phyloP scores from a whole-genome alignment of 2,797 vertebrate species.

The Tachyglossus aculeatus region DNA sequence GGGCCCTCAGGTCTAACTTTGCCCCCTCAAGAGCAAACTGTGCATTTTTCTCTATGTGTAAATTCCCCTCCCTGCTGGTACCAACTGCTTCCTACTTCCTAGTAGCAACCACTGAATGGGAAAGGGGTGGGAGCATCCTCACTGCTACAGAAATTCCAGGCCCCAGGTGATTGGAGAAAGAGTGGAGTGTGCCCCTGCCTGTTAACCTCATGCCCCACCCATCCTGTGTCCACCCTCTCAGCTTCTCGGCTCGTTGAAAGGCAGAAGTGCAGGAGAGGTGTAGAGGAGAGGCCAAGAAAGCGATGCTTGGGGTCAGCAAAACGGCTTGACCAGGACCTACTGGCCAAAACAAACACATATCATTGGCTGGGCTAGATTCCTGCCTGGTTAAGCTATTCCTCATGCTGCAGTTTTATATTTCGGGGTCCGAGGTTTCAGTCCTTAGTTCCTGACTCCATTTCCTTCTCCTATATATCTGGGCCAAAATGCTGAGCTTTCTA shows the following conservation, averaged over 20 bases:
- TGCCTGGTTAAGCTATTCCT: constrained; percentile 6
- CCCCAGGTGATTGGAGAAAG: too few species aligned
- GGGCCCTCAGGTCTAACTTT: too few species aligned
- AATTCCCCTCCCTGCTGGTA: too few species aligned
- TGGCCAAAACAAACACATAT: neutral
- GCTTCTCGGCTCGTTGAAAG: neutral
- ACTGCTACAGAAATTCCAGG: too few species aligned
- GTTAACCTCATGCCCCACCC: neutral
- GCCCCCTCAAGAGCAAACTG: too few species aligned
- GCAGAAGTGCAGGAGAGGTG: neutral
- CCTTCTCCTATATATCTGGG: neutral
- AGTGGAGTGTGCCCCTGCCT: neutral
- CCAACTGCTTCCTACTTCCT: too few species aligned
- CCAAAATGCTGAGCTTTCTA: neutral
- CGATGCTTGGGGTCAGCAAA: neutral
- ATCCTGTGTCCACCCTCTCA: neutral
- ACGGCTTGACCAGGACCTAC: neutral
- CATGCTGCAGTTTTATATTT: neutral
- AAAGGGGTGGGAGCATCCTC: too few species aligned
- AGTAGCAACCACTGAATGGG: too few species aligned
- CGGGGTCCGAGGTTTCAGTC: neutral
- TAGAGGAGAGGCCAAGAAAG: neutral
- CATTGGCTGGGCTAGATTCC: neutral
- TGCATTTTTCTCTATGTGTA: too few species aligned
- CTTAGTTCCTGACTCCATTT: neutral